Evolutionary conservation across 2,797 vertebrate genomes (phyloP), one percentile per base, ranked within the genome.

Genomic region (Mergus octosetaceus): DNA sequence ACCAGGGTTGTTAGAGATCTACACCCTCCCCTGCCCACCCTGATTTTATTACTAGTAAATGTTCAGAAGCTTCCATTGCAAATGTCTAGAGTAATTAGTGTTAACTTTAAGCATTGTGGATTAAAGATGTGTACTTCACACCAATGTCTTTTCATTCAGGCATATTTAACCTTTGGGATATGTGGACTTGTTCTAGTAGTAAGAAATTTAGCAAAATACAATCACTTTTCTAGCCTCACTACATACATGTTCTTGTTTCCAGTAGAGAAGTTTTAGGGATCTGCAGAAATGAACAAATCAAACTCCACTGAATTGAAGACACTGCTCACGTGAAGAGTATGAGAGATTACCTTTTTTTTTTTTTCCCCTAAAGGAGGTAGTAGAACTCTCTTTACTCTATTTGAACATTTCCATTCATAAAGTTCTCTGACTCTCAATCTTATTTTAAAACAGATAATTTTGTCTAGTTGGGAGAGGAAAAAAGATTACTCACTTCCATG

Each of bases 1-100:
- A 96, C 93, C 93, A 96, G 91, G 90, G 75, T 70, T 92, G 81
- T 87, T 93, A 85, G 86, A 95, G 43, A 70, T 69, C 65, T 39
- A 4, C 13, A 70, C 53, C 68, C 27, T 57, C 20, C 69, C 24
- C 74, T 39, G 56, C 32, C 6, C 60, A 78, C 80, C 9, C 32
- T 3, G 6, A 58, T 54, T 92, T 94, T 95, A 88, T 58, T 90
- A 93, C 87, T 70, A 94, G 69, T 75, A 93, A 91, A 65, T 73
- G 62, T 78, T 83, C 74, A 79, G 51, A 93, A 88, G 75, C 73
- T 78, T 76, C 75, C 96, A 65, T 47, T 95, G 54, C 22, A 78
- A 93, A 83, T 87, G 75, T 41, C 72, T 76, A 20, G 53, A 80
- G 87, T 53, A 66, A 60, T 39, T 90, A 81, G 77, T 89, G 72